Base-by-base conservation (phyloP, 2,113 vertebrate species). In the Anguilla japonica region DNA sequence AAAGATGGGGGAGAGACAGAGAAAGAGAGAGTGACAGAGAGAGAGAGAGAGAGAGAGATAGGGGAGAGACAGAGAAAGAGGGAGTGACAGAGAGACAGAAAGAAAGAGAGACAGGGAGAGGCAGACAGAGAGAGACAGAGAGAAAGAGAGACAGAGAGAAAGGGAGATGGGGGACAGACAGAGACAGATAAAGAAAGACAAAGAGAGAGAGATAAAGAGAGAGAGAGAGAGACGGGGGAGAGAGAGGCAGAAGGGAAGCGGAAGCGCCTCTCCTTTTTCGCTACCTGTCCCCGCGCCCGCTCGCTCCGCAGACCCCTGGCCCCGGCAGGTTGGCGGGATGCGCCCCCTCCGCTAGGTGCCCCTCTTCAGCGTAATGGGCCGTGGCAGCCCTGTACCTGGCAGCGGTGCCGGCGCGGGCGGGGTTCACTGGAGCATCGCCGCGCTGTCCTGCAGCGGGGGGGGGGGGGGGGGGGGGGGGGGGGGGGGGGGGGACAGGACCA, bases 381-480 rank as follows among this genome's bases (percentile, higher is more conserved):
- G 92, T 98, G 97, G 98, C 97, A 96, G 98, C 96, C 87, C 96
- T 96, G 63, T 98, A 98, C 96, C 98, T 97, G 95, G 97, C 98
- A 97, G 98, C 97, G 87, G 97, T 98, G 91, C 97, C 97, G 86
- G 96, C 96, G 91, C 97, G 96, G 96, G 97, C 94, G 91, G 98
- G 96, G 97, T 99, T 98, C 97, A 98, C 96, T 89, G 96, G 97
- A 88, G 97, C 97, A 86, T 99, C 97, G 86, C 97, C 95, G 95
- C 97, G 97, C 91, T 98, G 97, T 96, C 98, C 98, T 99, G 97
- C 96, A 97, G 97, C 95, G 87, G 91, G 88, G 94, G 92, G 89
- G 91, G 91, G 88, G 90, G 87, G 91, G 88, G 94, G 92, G 89
- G 91, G 91, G 88, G 90, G 94, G 92, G 87, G 91, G 88, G 94